Percentiles rank a stretch among this genome's conserved stretches.
Evolutionary conservation across 1,140 invertebrate species (phyloP).

Genomic region (Eueides isabella): DNA sequence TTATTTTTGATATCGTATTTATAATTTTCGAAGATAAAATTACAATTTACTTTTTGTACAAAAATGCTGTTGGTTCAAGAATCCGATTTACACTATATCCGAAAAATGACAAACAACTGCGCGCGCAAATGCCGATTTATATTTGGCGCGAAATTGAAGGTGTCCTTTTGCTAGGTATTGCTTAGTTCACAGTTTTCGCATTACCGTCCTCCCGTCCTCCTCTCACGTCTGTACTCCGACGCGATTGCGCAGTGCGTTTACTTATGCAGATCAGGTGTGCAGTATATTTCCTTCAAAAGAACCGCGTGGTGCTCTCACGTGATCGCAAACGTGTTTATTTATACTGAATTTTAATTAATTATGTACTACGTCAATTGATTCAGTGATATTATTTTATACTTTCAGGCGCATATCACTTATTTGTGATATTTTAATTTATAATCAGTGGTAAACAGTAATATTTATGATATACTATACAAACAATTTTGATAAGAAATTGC

Average conservation of each 20-base stretch:
- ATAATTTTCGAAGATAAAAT: not conserved
- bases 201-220: constrained; percentile 29
- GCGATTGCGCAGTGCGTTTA: constrained; percentile 48
- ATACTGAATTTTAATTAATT: constrained; percentile 1
- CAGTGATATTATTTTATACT: not conserved
- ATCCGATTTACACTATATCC: constrained; percentile 36
- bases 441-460: not conserved
- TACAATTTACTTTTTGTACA: not conserved
- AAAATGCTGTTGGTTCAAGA: not conserved
- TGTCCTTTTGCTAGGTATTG: constrained; percentile 28
- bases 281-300: constrained; percentile 36
- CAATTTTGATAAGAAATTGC: constrained; percentile 19
- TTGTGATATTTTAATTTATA: not conserved
- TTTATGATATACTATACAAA: constrained; percentile 20
- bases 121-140: constrained; percentile 44
- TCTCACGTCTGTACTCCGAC: constrained; percentile 11
- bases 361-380: not conserved
- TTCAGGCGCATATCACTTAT: not conserved
- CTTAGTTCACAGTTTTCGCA: constrained; percentile 30
- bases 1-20: not conserved
- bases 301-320: constrained; percentile 35
- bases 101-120: constrained; percentile 33
- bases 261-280: constrained; percentile 44
- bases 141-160: constrained; percentile 42
- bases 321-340: constrained; percentile 4